phyloP scores from a whole-genome alignment of 2,797 vertebrate species.

The Tapera naevia region DNA sequence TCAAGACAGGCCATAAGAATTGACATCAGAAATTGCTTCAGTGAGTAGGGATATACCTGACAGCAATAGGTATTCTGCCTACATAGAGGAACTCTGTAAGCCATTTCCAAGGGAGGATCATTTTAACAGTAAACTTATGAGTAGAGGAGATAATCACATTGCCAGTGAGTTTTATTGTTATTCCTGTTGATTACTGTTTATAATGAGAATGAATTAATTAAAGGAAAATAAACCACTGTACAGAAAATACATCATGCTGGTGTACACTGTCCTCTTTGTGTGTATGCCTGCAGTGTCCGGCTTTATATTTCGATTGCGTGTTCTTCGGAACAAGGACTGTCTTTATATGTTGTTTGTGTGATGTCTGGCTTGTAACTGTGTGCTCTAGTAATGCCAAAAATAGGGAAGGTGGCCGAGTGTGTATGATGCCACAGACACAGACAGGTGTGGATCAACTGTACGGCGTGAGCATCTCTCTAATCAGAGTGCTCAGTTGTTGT shows the following conservation, averaged over 20 bases:
- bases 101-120: not conserved
- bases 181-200: not conserved
- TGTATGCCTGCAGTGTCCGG: not conserved
- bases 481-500: not conserved
- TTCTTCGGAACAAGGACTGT: not conserved
- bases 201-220: not conserved
- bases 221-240: not conserved
- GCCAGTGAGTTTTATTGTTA: not conserved
- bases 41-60: not conserved
- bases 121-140: not conserved
- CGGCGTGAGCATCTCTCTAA: not conserved
- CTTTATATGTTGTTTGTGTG: not conserved
- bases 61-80: not conserved
- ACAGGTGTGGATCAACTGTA: not conserved
- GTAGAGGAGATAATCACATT: not conserved
- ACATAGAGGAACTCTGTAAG: not conserved
- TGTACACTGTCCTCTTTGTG: not conserved
- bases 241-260: not conserved
- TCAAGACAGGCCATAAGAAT: not conserved
- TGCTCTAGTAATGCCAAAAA: not conserved
- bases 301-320: not conserved
- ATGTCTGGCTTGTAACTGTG: not conserved
- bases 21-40: not conserved
- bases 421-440: fast-evolving
- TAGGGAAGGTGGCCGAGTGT: not conserved